These are phyloP conservation scores for crab-eating macaque (Macaca fascicularis) DNA, from an alignment of 2,113 vertebrate species.

Conservation along the genomic window T2T-MFA8v1.1 NC_088388.1:6214001-6214500, in stretches of 20 bases:
- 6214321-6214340: neutral
- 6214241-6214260: constrained; percentile 94
- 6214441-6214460: neutral
- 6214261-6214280: constrained; percentile 94
- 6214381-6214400: rapidly evolving
- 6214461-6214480: rapidly evolving
- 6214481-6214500: rapidly evolving
- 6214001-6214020: rapidly evolving
- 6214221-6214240: constrained; percentile 94
- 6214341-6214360: rapidly evolving
- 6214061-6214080: neutral
- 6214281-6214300: constrained; percentile 97
- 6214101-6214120: constrained; percentile 89
- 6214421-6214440: rapidly evolving
- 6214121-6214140: constrained; percentile 93
- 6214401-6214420: rapidly evolving
- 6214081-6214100: rapidly evolving
- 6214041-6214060: neutral
- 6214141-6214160: constrained; percentile 96
- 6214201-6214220: constrained; percentile 92
- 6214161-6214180: constrained; percentile 92
- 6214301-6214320: constrained; percentile 89
- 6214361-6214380: rapidly evolving
- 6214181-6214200: constrained; percentile 94
- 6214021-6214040: neutral